Evolutionary conservation across 1,140 invertebrate genomes (phyloP).

Genomic region (Anagrus nilaparvatae): DNA sequence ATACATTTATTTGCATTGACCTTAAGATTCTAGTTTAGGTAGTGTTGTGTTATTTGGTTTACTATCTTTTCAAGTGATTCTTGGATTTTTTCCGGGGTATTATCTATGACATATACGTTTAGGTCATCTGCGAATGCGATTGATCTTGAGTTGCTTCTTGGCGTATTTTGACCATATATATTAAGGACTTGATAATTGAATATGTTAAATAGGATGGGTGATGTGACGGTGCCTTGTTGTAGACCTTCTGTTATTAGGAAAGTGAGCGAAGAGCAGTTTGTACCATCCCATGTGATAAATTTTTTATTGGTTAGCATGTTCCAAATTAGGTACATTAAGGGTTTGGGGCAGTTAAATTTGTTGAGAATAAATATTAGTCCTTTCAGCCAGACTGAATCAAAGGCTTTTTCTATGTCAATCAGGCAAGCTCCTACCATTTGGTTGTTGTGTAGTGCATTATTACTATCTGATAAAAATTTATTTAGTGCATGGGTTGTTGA

Average conservation of each 20-base stretch:
- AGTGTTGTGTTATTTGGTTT: not conserved
- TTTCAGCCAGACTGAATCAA: constrained; percentile 16
- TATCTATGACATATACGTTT: not conserved
- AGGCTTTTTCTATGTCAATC: too few relatives aligned
- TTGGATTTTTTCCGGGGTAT: not conserved
- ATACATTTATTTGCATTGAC: not conserved
- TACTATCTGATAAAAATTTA: constrained; percentile 9
- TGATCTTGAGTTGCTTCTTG: not conserved
- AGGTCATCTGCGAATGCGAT: not conserved
- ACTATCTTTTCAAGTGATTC: not conserved
- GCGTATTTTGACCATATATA: not conserved
- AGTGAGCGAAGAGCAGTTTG: not conserved
- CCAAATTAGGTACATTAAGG: not conserved
- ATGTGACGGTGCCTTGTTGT: constrained; percentile 3
- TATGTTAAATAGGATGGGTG: constrained; percentile 4
- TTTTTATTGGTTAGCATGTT: not conserved
- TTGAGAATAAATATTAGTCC: too few relatives aligned
- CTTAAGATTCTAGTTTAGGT: not conserved
- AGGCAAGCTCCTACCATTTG: constrained; percentile 12
- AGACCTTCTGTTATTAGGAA: constrained; percentile 1
- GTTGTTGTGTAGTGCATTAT: constrained; percentile 2
- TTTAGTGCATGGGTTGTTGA: constrained; percentile 15
- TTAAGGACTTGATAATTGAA: not conserved
- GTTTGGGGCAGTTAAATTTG: too few relatives aligned
- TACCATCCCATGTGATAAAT: not conserved